Evolutionary conservation across 2,888 invertebrate genomes (phyloP).

Genomic region (Lymantria monacha): DNA sequence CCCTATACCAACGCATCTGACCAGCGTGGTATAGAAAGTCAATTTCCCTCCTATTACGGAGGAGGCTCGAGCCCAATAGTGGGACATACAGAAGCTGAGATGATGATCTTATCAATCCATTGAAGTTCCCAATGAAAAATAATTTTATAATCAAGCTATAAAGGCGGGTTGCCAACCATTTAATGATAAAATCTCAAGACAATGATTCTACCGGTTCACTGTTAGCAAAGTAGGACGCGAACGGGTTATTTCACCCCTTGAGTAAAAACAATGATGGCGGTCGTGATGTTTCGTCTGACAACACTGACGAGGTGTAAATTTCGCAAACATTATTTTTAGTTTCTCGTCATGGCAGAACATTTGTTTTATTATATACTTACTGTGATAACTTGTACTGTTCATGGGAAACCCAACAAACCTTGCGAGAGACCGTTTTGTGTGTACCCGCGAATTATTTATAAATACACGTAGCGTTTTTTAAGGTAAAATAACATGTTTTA

Average conservation of each 20-base stretch:
- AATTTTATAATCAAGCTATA: no score
- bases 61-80: no score
- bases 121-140: no score
- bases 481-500: background rate
- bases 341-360: slow-evolving; percentile 17
- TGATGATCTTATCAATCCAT: no score
- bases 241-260: slow-evolving; percentile 11
- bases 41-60: no score
- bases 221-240: background rate
- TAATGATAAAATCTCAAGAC: no score
- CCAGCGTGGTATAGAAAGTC: no score
- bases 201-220: no score
- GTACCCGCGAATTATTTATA: slow-evolving; percentile 16
- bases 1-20: no score
- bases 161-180: no score
- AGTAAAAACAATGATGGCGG: slow-evolving; percentile 27
- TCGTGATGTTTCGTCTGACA: slow-evolving; percentile 2
- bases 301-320: slow-evolving; percentile 24
- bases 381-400: slow-evolving; percentile 11
- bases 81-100: no score
- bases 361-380: slow-evolving; percentile 26
- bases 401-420: slow-evolving; percentile 19
- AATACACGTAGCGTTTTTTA: slow-evolving; percentile 4
- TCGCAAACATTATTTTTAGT: slow-evolving; percentile 25
- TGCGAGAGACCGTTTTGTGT: slow-evolving; percentile 12